Evolutionary conservation across 2,888 invertebrate species (phyloP).

Genomic region (Scotopteryx bipunctaria): DNA sequence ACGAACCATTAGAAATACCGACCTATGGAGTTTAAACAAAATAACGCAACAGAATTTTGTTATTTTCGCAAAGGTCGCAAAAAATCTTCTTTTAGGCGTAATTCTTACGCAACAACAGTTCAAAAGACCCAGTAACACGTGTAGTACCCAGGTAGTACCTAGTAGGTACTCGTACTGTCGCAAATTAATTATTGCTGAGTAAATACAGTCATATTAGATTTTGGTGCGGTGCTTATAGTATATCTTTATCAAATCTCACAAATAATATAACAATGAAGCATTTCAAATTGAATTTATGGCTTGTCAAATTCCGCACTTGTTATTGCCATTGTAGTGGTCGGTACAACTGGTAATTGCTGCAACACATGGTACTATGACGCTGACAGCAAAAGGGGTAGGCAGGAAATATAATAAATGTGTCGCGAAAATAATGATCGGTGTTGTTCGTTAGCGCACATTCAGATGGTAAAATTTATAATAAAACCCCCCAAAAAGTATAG

Average conservation of each 20-base stretch:
- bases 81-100: too few species aligned
- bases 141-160: too few species aligned
- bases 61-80: too few species aligned
- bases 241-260: slow-evolving; percentile 61
- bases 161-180: too few species aligned
- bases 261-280: slow-evolving; percentile 62
- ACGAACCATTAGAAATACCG: slow-evolving; percentile 59
- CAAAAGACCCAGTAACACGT: too few species aligned
- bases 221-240: background rate
- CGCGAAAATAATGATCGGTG: slow-evolving; percentile 49
- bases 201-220: too few species aligned
- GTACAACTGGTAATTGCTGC: slow-evolving; percentile 67
- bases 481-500: slow-evolving; percentile 31
- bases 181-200: too few species aligned
- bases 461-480: slow-evolving; percentile 41
- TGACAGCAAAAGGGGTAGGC: slow-evolving; percentile 63
- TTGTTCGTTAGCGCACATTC: slow-evolving; percentile 53
- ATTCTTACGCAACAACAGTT: too few species aligned
- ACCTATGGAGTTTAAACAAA: slow-evolving; percentile 53
- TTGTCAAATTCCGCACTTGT: slow-evolving; percentile 78
- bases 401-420: slow-evolving; percentile 48
- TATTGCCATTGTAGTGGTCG: slow-evolving; percentile 62
- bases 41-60: background rate
- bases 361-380: slow-evolving; percentile 71
- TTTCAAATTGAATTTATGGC: slow-evolving; percentile 76